Evolutionary conservation across 2,888 invertebrate genomes (phyloP), one percentile per base, ranked within the genome.

Genomic region (Apamea monoglypha): DNA sequence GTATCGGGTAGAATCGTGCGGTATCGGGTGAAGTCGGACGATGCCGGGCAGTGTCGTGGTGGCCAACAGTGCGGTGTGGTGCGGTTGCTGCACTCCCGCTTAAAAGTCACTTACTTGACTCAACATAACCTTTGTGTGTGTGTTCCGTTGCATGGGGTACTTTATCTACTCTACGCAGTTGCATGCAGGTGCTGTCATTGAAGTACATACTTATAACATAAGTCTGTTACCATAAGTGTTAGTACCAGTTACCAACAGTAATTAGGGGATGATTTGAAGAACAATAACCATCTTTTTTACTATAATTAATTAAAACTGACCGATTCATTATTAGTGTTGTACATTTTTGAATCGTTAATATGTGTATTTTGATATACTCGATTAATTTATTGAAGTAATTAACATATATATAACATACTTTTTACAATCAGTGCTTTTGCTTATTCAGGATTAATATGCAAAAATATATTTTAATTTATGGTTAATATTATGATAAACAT

Each of bases 1-100:
- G 47, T 83, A 86, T 80, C 61, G 80, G 78, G 79, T 67, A 47
- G 53, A 69, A 78, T 86, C 78, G 73, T 73, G 81, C n/a, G 59
- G 77, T 72, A 29, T 84, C 64, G 81, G 40, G 36, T 32, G 47
- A 44, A 44, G 72, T 69, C 82, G 70, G 84, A 53, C 59, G 74
- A 66, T 25, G 64, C 44, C 72, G 63, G 56, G 10, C 29, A 64
- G 36, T 74, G 73, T 74, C 29, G 59, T 44, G 50, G 69, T 59
- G 68, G 25, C 2, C 36, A 53, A 29, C 47, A 64, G 64, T 47
- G 56, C 47, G 73, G 25, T 61, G n/a, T 81, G 29, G 36, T 76
- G 69, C 47, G 78, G 79, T 77, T 68, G 40, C 63, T 74, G 32
- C 50, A 32, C 61, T 69, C 70, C 59, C 32, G 66, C 25, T 71